Evolutionary conservation across 2,797 vertebrate species (phyloP).

Genomic region (Fistularia commersonii): DNA sequence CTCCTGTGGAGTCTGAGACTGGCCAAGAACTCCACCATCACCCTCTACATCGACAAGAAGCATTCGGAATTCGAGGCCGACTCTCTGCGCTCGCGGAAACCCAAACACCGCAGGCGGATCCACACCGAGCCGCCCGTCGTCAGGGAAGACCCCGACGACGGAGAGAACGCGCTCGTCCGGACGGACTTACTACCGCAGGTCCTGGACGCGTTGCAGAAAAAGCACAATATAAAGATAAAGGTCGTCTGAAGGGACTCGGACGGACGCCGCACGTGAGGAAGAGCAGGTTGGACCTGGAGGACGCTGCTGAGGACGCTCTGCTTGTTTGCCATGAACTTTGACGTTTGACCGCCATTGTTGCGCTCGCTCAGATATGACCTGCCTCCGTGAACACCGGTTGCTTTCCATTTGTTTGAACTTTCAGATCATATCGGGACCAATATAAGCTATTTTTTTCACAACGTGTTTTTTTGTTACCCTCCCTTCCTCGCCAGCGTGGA

Average conservation of each 20-base stretch:
- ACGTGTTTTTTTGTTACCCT: too few relatives aligned
- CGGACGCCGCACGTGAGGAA: neutral
- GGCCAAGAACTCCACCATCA: slow-evolving; percentile 64
- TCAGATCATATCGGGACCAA: too few relatives aligned
- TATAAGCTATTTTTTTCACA: too few relatives aligned
- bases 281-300: too few relatives aligned
- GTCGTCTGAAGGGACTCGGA: slow-evolving; percentile 32
- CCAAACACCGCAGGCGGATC: slow-evolving; percentile 59
- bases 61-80: slow-evolving; percentile 40
- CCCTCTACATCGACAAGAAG: slow-evolving; percentile 57
- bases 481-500: too few relatives aligned
- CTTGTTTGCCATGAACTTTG: too few relatives aligned
- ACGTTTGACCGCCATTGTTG: too few relatives aligned
- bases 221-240: slow-evolving; percentile 77
- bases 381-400: too few relatives aligned
- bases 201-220: slow-evolving; percentile 65
- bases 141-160: slow-evolving; percentile 11
- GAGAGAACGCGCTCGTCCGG: slow-evolving; percentile 45
- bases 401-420: too few relatives aligned
- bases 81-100: slow-evolving; percentile 57
- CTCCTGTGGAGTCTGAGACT: slow-evolving; percentile 67
- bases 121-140: neutral
- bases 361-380: too few relatives aligned
- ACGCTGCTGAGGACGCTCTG: too few relatives aligned
- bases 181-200: slow-evolving; percentile 75